Base-by-base conservation (phyloP, 2,113 vertebrate genomes). In the Seriola rivoliana region DNA sequence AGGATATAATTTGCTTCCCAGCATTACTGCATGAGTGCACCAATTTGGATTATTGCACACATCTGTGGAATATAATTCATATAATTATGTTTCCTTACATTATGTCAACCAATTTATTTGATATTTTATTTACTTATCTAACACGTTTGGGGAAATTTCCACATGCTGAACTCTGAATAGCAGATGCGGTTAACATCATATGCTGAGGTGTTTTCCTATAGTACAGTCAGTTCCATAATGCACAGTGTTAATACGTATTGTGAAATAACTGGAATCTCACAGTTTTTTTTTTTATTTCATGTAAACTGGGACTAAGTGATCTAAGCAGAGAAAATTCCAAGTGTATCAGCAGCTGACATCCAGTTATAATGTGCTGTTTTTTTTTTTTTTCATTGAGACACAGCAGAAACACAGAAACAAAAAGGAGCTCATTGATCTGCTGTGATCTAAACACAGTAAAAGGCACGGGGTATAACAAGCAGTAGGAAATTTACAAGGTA, bases 401-500 rank as follows among this genome's bases (percentile, higher is more conserved):
- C 16, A 75, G 44, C 40, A 79, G 46, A 77, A 79, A 69, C 46
- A 80, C 38, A 46, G 65, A 75, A 55, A 85, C 34, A 80, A 79
- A 85, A 79, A 55, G 29, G 48, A 74, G 59, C 67, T 71, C 91
- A 87, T 89, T 91, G 86, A 93, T 93, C 82, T 62, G 67, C 80
- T 46, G 72, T 81, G 78, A 92, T 89, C 77, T 84, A 69, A 86
- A 80, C 82, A 68, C 81, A 77, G 78, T 75, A 85, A 82, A 83
- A 88, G 75, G 75, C 89, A 85, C 12, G 68, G 77, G 75, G 71
- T 84, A 70, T 85, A 88, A 91, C 83, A 86, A 89, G 82, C 68
- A 4, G 52, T 44, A 19, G 74, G 83, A 87, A 93, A 91, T 93
- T 82, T 89, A 93, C 89, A 88, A 88, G 86, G 85, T 91, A 89